A percentile compares a stretch with the other conserved stretches of the same genome.
These are phyloP conservation scores for Argyresthia goedartella DNA, from an alignment of 2,888 invertebrate genomes.

Conservation along the genomic window DNA sequence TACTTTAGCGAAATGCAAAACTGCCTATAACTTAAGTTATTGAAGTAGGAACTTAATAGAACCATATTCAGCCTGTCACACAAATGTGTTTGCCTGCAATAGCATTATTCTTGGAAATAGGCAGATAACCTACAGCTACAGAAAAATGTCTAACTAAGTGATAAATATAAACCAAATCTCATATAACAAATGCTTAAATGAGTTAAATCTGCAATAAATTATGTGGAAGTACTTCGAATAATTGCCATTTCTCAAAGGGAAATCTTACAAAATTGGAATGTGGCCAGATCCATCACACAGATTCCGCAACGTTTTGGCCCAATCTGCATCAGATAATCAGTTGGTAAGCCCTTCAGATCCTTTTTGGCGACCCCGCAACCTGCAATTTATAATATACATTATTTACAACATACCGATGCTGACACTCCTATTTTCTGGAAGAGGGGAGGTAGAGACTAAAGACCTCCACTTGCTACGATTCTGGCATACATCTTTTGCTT, in stretches of 20 bases:
- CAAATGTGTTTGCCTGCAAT: neutral
- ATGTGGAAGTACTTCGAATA: too few relatives aligned
- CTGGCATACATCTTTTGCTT: too few relatives aligned
- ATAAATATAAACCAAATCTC: too few relatives aligned
- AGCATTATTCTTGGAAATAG: neutral
- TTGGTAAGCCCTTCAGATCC: constrained; percentile 31
- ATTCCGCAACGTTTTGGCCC: constrained; percentile 39
- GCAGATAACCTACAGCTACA: neutral
- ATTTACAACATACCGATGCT: too few relatives aligned
- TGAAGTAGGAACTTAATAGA: too few relatives aligned
- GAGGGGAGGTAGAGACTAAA: too few relatives aligned
- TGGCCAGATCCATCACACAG: constrained; percentile 30
- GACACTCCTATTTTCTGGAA: too few relatives aligned
- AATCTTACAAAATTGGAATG: constrained; percentile 34
- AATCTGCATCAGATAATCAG: constrained; percentile 28
- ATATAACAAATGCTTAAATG: neutral
- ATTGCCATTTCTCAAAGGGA: too few relatives aligned
- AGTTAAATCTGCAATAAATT: too few relatives aligned
- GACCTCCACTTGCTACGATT: too few relatives aligned
- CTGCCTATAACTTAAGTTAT: neutral
- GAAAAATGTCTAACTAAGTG: neutral
- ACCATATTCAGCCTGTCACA: neutral
- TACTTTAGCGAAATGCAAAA: too few relatives aligned
- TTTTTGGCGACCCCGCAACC: constrained; percentile 40
- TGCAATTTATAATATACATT: constrained; percentile 12